Base-by-base conservation (phyloP, 92 coral and sea anemone species). In the Metridium senile region DNA sequence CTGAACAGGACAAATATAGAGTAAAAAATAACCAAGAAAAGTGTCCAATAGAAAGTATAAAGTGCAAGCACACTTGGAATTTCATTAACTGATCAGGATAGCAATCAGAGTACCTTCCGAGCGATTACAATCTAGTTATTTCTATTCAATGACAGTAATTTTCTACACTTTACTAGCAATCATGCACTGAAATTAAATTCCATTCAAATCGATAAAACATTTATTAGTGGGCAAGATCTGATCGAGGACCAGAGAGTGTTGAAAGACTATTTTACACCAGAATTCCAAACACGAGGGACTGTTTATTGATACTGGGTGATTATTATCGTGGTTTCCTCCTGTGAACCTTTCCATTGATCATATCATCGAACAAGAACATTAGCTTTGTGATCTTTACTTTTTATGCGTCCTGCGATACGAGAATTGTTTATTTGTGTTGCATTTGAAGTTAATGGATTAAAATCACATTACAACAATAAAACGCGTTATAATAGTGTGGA, bases 341-440 rank as follows among this genome's bases (percentile, higher is more conserved):
- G 45, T 1, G 1, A 1, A 16, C 28, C 65, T n/a, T 54, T 22
- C 22, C 17, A 19, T 59, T 59, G 65, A 59, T 59, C 65, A 53
- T 26, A 59, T 59, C 65, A 25, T 13, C 49, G 49, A 39, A 13
- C 49, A 39, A 39, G 49, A 39, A 39, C 6, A 39, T 13, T 39
- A 39, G n/a, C n/a, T n/a, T 39, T 39, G 49, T 4, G 49, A 39
- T 39, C 49, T 59, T 59, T 59, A 1, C 66, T 59, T 59, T 22
- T 52, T 31, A 11, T 57, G 67, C 33, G 30, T 32, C 17, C 66
- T n/a, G 33, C 11, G 32, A 23, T 43, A 57, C 0, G 10, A 33
- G 27, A 35, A 25, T 57, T 73, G 78, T 73, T 73, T 73, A 73
- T 73, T 73, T 73, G 66, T 57, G 34, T 58, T 57, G 31, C 68